Evolutionary conservation across 35 echinoderm and acorn worm genomes (phyloP).

Genomic region (Heliocidaris tuberculata): DNA sequence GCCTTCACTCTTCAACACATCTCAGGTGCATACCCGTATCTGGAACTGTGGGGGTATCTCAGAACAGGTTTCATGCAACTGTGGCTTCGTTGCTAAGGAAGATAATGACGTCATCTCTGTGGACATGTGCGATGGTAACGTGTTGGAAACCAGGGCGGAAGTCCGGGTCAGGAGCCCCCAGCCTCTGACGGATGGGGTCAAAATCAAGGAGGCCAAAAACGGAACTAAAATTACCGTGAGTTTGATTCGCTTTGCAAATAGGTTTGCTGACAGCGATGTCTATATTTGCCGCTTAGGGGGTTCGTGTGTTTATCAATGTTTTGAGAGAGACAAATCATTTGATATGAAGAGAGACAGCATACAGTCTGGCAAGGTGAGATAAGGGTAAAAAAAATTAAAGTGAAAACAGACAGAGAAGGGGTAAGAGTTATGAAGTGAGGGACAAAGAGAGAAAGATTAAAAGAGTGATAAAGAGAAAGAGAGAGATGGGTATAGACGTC

Average conservation of each 20-base stretch:
- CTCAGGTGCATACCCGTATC: slow-evolving; percentile 82
- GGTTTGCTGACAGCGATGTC: background rate
- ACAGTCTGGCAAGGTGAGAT: background rate
- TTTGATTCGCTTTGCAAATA: background rate
- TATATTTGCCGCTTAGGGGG: background rate
- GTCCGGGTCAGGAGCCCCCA: slow-evolving; percentile 68
- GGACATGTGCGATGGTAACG: slow-evolving; percentile 88
- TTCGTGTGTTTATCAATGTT: slow-evolving; percentile 12
- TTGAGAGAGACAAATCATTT: background rate
- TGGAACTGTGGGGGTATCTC: slow-evolving; percentile 85
- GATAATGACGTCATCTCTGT: slow-evolving; percentile 97
- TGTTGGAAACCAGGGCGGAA: slow-evolving; percentile 64
- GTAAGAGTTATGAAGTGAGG: no score
- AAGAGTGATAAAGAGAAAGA: background rate
- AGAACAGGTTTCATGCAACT: slow-evolving; percentile 88
- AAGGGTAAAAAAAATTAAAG: background rate
- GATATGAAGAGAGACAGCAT: background rate
- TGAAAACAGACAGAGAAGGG: background rate
- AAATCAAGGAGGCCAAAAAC: slow-evolving; percentile 82
- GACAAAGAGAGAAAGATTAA: no score
- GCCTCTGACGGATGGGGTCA: slow-evolving; percentile 78
- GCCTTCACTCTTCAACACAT: background rate
- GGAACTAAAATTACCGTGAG: slow-evolving; percentile 90
- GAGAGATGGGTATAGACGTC: background rate
- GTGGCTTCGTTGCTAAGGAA: slow-evolving; percentile 94